Base-by-base conservation (phyloP, 2,888 invertebrate species). In the Zaprionus lineosus region DNA sequence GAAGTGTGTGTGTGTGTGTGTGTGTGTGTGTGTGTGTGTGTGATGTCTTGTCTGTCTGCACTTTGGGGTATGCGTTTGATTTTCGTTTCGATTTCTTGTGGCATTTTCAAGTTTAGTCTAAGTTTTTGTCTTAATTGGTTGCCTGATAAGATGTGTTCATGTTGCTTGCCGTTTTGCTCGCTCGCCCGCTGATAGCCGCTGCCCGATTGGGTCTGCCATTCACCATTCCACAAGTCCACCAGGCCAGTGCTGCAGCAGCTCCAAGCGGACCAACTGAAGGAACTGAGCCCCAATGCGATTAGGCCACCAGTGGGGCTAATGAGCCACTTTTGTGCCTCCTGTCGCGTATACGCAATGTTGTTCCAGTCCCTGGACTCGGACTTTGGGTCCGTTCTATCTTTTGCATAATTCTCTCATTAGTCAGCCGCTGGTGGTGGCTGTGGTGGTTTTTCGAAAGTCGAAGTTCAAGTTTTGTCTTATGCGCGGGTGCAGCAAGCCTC, bases 101-200 rank as follows among this genome's bases (percentile, higher is more conserved):
- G 50, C 69, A 69, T 66, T 82, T 74, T 69, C 75, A 59, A 83
- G 65, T 64, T 72, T 55, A 47, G 65, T 60, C 57, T 48, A 65
- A 74, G 74, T 84, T 74, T 74, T 73, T 71, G 83, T 81, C 81
- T 81, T 81, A 81, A 81, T 81, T 81, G 81, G 84, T 79, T 65
- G 61, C 21, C 70, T 44, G 81, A 81, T 81, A 81, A 81, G 81
- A 85, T 85, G 73, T 84, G 85, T 70, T 73, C 73, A 74, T 82
- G 72, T 74, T 53, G 62, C 43, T 68, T 43, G 44, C 55, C 56
- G 69, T 68, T 72, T 61, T 70, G 68, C 61, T 68, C 39, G 56
- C 41, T 29, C 61, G 37, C 47, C 50, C 50, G 24, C 7, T 34
- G 68, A 67, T 67, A 67, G 51, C 9, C 11, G 21, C n/a, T 8